phyloP scores from a whole-genome alignment of 2,888 invertebrate genomes.

The Thecocarcelia acutangulata region DNA sequence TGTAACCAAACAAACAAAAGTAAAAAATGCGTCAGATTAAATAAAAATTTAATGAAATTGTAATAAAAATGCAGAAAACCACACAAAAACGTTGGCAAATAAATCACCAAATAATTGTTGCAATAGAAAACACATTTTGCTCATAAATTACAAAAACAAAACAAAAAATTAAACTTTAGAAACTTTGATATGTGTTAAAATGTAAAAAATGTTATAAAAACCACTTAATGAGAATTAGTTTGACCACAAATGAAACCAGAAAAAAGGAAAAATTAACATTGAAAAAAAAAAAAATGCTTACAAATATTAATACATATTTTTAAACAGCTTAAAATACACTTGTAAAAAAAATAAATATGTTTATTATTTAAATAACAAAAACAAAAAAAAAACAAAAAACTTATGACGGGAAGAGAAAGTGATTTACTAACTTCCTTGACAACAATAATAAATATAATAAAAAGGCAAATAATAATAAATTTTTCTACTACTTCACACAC shows the following conservation, averaged over 20 bases:
- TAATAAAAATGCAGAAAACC: slow-evolving; percentile 49
- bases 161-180: slow-evolving; percentile 66
- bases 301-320: background rate
- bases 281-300: background rate
- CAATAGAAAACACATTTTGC: slow-evolving; percentile 12
- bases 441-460: background rate
- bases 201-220: slow-evolving; percentile 52
- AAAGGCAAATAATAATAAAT: slow-evolving; percentile 45
- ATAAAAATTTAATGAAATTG: slow-evolving; percentile 37
- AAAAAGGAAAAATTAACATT: too few species aligned
- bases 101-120: background rate
- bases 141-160: slow-evolving; percentile 55
- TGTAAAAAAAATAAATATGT: slow-evolving; percentile 1
- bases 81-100: slow-evolving; percentile 43
- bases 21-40: slow-evolving; percentile 1
- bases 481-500: background rate
- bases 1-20: too few species aligned
- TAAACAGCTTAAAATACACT: background rate
- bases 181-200: slow-evolving; percentile 75
- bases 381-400: too few species aligned
- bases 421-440: slow-evolving; percentile 41
- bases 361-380: slow-evolving; percentile 48
- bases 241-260: slow-evolving; percentile 23
- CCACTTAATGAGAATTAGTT: slow-evolving; percentile 24
- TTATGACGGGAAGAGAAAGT: slow-evolving; percentile 52